Base-by-base conservation (phyloP, 2,113 vertebrate species). In the Scomber scombrus region DNA sequence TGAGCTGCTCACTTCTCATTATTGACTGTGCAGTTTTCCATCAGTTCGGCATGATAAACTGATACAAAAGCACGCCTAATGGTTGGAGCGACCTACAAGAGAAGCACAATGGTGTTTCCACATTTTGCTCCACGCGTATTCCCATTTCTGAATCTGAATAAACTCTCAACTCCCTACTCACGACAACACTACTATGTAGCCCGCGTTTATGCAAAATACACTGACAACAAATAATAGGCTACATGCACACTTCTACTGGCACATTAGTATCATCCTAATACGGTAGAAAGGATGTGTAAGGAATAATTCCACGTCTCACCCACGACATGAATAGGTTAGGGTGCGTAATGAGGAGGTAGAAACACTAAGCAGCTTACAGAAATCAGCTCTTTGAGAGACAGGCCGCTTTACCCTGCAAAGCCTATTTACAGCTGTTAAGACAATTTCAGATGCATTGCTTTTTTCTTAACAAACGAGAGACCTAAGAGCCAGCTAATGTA, bases 341-440 rank as follows among this genome's bases (percentile, higher is more conserved):
- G 69, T 79, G 83, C 64, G 80, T 92, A 93, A 93, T 92, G 87
- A 93, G 91, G 88, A 93, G 91, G 89, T 90, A 89, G 87, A 85
- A 92, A 86, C 85, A 85, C 85, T 92, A 93, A 93, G 93, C 93
- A 61, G 91, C 93, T 93, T 93, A 92, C 21, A 78, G 84, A 85
- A 93, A 93, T 93, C 86, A 91, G 85, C 89, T 90, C 85, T 92
- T 86, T 90, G 90, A 92, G 85, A 89, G 90, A 92, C 89, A 82
- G 87, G 70, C 73, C 3, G 81, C 85, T 88, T 90, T 88, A 83
- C 78, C 80, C 77, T 55, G 80, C 71, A 92, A 93, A 93, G 88
- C 90, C 90, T 88, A 91, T 92, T 93, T 91, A 87, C 85, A 91
- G 87, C 85, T 82, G 87, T 88, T 93, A 89, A 90, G 87, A 90